phyloP scores from a whole-genome alignment of 2,888 invertebrate species.

The Eubasilissa splendida region DNA sequence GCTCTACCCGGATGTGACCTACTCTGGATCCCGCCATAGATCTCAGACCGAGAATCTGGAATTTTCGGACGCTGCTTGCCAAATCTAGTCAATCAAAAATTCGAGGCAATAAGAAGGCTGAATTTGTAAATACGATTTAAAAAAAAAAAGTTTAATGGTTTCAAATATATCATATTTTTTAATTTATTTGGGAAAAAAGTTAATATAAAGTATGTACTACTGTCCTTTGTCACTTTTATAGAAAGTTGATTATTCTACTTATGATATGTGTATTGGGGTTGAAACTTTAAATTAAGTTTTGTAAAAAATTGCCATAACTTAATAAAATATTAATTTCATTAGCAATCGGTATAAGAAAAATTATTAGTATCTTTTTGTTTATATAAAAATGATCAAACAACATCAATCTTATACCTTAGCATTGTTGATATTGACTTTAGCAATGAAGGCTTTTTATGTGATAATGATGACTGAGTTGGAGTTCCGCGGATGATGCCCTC shows the following conservation, averaged over 20 bases:
- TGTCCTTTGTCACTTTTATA: too few relatives aligned
- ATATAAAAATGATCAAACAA: neutral
- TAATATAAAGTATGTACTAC: too few relatives aligned
- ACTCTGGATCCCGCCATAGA: slow-evolving; percentile 68
- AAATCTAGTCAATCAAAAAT: slow-evolving; percentile 67
- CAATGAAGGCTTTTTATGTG: slow-evolving; percentile 82
- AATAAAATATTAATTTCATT: too few relatives aligned
- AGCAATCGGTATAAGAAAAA: too few relatives aligned
- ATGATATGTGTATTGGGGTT: too few relatives aligned
- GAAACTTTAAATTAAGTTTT: too few relatives aligned
- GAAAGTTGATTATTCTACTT: too few relatives aligned
- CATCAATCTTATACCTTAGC: slow-evolving; percentile 74
- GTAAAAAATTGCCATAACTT: too few relatives aligned
- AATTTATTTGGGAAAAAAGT: too few relatives aligned
- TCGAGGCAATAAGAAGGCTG: neutral
- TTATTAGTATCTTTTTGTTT: too few relatives aligned
- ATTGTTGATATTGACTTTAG: slow-evolving; percentile 86
- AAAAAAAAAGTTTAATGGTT: neutral
- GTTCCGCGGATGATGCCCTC: slow-evolving; percentile 78
- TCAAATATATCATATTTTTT: too few relatives aligned
- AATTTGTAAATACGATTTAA: neutral
- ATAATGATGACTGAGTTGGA: slow-evolving; percentile 86
- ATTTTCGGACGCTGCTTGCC: slow-evolving; percentile 69
- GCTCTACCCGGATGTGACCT: slow-evolving; percentile 68
- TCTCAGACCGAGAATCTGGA: slow-evolving; percentile 63